These are phyloP conservation scores for Pammene fasciana DNA, from an alignment of 2,888 invertebrate species.

Conservation along the genomic window DNA sequence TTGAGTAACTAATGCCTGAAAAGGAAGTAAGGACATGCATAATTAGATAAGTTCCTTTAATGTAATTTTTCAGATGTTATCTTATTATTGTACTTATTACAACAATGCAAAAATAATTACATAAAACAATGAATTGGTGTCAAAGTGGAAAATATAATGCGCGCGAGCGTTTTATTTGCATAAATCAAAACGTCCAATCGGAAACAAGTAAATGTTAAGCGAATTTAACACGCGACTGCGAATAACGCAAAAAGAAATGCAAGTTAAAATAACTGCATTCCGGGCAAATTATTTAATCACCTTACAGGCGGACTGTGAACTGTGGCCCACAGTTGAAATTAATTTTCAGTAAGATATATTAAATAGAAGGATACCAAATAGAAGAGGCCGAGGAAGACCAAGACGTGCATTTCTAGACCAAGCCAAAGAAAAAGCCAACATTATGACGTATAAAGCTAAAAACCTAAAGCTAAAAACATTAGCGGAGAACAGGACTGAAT, in stretches of 20 bases:
- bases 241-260: slow-evolving; percentile 39
- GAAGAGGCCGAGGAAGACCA: too few relatives aligned
- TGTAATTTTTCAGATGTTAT: background rate
- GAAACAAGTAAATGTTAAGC: slow-evolving; percentile 31
- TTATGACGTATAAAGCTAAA: too few relatives aligned
- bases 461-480: too few relatives aligned
- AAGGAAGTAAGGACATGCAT: too few relatives aligned
- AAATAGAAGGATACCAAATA: too few relatives aligned
- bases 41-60: too few relatives aligned
- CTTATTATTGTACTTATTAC: background rate
- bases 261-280: slow-evolving; percentile 51
- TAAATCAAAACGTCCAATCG: slow-evolving; percentile 35
- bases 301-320: slow-evolving; percentile 49
- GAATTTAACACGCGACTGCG: slow-evolving; percentile 39
- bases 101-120: background rate
- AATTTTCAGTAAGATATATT: slow-evolving; percentile 7
- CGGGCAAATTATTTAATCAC: slow-evolving; percentile 61
- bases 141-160: slow-evolving; percentile 11
- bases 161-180: slow-evolving; percentile 8
- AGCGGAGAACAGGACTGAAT: too few relatives aligned
- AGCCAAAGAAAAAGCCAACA: too few relatives aligned
- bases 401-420: too few relatives aligned
- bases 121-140: background rate
- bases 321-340: slow-evolving; percentile 42
- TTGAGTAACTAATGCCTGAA: too few relatives aligned